Evolutionary conservation across 2,113 vertebrate species (phyloP), one percentile per base, ranked within the genome.

Genomic region (Mugil cephalus): DNA sequence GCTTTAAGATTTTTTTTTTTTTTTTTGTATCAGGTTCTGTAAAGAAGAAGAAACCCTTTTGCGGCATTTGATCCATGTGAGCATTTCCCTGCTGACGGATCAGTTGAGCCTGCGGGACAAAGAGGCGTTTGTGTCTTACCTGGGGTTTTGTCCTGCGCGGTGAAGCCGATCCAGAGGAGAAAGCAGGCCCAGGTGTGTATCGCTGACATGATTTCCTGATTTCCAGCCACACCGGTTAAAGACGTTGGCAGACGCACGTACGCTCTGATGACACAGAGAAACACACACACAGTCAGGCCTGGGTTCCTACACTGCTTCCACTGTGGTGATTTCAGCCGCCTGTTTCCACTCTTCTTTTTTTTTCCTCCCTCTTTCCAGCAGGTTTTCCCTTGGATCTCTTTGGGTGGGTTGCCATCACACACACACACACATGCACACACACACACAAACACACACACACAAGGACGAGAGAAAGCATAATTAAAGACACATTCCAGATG

Each of bases 101-200:
- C 82, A 10, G 56, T 30, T 21, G 11, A n/a, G 7, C 38, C 53
- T 8, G 34, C 39, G 0, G 47, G 14, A 90, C 87, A 89, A 88
- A 85, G 84, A 69, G 59, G 55, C 4, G 13, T 56, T 74, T 88
- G 85, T 89, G 67, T 84, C 87, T 10, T 66, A 93, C 91, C 91
- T 87, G 89, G 84, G 0, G 76, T 78, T 83, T 85, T 86, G 72
- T 91, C 69, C 84, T 77, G 84, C 2, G 51, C 19, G 46, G 85
- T 18, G 1, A 67, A 21, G 77, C 83, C 8, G 83, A 90, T 40
- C 43, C 84, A 80, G 24, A 92, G 74, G 3, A 91, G 78, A 58
- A 91, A 24, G 15, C 69, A 80, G 72, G 24, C 55, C 87, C 81
- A 88, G 78, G 85, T 84, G 63, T 56, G 53, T 74, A 52, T 74